Conservation (phyloP, 1,140 invertebrate species). For the Drosophila ananassae region DNA sequence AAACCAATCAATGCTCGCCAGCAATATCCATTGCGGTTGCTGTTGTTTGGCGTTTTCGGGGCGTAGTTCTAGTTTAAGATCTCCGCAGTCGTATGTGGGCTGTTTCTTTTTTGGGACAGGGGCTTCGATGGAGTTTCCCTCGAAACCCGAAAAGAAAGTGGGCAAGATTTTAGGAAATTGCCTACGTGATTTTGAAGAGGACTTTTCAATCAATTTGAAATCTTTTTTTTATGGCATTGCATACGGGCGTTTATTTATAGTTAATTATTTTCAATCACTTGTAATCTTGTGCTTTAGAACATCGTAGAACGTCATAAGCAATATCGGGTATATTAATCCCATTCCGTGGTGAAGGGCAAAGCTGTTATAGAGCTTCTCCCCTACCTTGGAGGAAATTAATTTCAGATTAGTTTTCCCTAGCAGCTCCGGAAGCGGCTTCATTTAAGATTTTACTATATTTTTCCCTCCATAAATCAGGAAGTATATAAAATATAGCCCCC, state of each 20-base stretch:
- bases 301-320: too few relatives aligned
- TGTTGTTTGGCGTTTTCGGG: conserved; percentile 30
- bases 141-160: conserved; percentile 30
- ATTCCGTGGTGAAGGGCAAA: background rate
- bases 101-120: conserved; percentile 10
- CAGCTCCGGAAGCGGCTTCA: conserved; percentile 22
- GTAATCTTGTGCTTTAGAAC: background rate
- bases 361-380: background rate
- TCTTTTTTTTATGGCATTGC: background rate
- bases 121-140: background rate
- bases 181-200: background rate
- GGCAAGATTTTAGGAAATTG: conserved; percentile 4
- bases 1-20: conserved; percentile 49
- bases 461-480: conserved; percentile 42
- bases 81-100: conserved; percentile 38
- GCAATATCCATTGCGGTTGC: conserved; percentile 46
- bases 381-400: conserved; percentile 17
- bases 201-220: background rate
- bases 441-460: conserved; percentile 36
- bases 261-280: background rate
- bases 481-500: conserved; percentile 36
- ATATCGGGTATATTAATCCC: background rate
- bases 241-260: background rate
- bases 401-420: conserved; percentile 21
- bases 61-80: conserved; percentile 49